A percentile compares a stretch with the other conserved stretches of the same genome.
phyloP scores from a whole-genome alignment of 2,113 vertebrate genomes.

The Limnothrissa miodon region DNA sequence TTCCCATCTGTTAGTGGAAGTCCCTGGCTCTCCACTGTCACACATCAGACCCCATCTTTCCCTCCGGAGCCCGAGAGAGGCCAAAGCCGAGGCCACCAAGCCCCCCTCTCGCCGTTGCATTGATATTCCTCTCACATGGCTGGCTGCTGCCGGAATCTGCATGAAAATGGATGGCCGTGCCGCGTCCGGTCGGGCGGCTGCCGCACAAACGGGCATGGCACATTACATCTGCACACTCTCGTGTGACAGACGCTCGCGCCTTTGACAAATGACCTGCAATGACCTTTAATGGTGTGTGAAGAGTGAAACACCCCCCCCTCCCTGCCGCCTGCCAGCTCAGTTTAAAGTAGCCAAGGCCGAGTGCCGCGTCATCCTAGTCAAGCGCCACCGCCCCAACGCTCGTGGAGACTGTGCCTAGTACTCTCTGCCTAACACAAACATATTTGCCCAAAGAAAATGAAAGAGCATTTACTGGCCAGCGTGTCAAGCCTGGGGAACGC shows the following conservation, averaged over 20 bases:
- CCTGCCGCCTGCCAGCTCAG: not conserved
- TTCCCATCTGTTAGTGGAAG: not conserved
- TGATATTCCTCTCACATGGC: slow-evolving; percentile 22
- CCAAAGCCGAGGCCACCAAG: not conserved
- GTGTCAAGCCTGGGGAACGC: not conserved
- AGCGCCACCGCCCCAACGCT: not conserved
- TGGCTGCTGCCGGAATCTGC: not conserved
- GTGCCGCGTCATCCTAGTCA: not conserved
- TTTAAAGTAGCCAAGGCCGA: not conserved
- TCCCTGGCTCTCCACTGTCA: not conserved
- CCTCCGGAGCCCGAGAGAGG: not conserved
- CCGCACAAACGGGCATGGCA: not conserved
- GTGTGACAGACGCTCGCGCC: slow-evolving; percentile 26
- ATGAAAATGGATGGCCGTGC: not conserved
- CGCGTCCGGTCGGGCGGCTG: not conserved
- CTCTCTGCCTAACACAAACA: not conserved
- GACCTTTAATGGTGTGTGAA: slow-evolving; percentile 39
- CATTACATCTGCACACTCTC: slow-evolving; percentile 21
- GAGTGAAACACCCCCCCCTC: not conserved
- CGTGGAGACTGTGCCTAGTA: not conserved
- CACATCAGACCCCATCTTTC: not conserved
- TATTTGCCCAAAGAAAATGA: not conserved
- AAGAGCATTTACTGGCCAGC: not conserved
- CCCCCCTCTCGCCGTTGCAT: not conserved
- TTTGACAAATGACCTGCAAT: slow-evolving; percentile 32